Base-by-base conservation (phyloP, 2,797 vertebrate species). In the Cichlasoma orientale region DNA sequence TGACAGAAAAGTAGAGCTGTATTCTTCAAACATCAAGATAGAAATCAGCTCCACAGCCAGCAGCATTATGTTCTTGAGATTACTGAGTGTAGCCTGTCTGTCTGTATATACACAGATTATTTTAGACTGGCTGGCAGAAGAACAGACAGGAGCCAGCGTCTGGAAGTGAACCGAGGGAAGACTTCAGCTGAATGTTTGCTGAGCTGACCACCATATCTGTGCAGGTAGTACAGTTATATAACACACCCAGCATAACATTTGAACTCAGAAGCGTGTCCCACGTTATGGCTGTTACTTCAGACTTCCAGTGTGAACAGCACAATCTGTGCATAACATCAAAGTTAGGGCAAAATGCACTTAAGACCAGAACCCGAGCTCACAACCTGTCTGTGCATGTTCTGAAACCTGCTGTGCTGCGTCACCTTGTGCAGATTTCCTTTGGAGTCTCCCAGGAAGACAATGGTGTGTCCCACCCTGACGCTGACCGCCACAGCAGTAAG, bases 371-470 rank as follows among this genome's bases (percentile, higher is more conserved):
- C 41, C 23, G 1, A 66, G 23, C 16, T n/a, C 52, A 14, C 47
- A 18, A 54, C 36, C 52, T 53, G 66, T 29, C 57, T 33, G 25
- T 27, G 13, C 61, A 52, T 4, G 63, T 5, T 38, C 27, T 31
- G 0, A 56, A 44, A 41, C 31, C 31, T 31, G 33, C 16, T 47
- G 38, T 3, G n/a, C 19, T 0, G 4, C 16, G 16, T 79, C 95
- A 99, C 98, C 96, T 98, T 98, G 84, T 98, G 97, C 66, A 99
- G 94, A 53, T 94, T 96, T 38, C 98, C 98, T 88, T 95, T 97
- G 83, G 96, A 97, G 90, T 99, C 97, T 77, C 98, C 98, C 88
- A 99, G 93, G 90, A 99, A 99, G 85, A 96, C 96, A 27, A 99
- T 96, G 50, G 96, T 97, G 86, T 99, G 96, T 41, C 95, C 95